These are phyloP conservation scores for Drosophila setifemur DNA, from an alignment of 1,140 invertebrate species.

Conservation along the genomic window DNA sequence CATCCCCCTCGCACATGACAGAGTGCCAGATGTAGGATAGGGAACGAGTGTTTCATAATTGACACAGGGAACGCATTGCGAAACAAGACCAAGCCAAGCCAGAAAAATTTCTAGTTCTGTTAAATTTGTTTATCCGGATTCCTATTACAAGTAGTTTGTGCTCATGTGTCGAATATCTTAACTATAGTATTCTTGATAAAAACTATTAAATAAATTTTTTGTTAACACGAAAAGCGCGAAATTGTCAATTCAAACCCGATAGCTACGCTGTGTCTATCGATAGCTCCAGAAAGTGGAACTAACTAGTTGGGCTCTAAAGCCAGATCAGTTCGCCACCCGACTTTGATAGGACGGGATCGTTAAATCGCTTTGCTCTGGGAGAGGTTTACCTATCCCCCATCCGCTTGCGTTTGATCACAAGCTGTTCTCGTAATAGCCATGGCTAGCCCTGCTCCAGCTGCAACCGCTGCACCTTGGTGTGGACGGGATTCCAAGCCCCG, in stretches of 20 bases:
- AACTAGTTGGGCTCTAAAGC: not conserved
- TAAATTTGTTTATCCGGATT: slow-evolving; percentile 49
- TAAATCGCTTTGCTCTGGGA: too few relatives aligned
- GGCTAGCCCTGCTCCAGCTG: slow-evolving; percentile 4
- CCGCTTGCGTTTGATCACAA: too few relatives aligned
- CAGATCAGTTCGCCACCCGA: not conserved
- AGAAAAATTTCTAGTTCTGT: slow-evolving; percentile 32
- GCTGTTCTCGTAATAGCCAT: slow-evolving; percentile 2
- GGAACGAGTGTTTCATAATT: slow-evolving; percentile 7
- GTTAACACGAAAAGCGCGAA: slow-evolving; percentile 9
- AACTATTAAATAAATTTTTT: slow-evolving; percentile 56
- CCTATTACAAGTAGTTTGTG: slow-evolving; percentile 2
- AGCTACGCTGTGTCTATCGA: slow-evolving; percentile 11
- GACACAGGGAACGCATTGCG: slow-evolving; percentile 19
- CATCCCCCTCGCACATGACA: not conserved
- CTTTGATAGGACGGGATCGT: not conserved
- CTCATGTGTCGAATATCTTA: slow-evolving; percentile 2
- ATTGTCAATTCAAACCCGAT: slow-evolving; percentile 12
- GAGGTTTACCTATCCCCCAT: too few relatives aligned
- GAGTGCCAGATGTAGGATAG: slow-evolving; percentile 11
- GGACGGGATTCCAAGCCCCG: slow-evolving; percentile 58
- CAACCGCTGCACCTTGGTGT: slow-evolving; percentile 48
- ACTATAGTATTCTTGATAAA: slow-evolving; percentile 13
- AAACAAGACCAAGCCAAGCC: slow-evolving; percentile 9
- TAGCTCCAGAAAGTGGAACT: not conserved